Evolutionary conservation across 2,888 invertebrate species (phyloP).

Genomic region (Xestia rhomboidea): DNA sequence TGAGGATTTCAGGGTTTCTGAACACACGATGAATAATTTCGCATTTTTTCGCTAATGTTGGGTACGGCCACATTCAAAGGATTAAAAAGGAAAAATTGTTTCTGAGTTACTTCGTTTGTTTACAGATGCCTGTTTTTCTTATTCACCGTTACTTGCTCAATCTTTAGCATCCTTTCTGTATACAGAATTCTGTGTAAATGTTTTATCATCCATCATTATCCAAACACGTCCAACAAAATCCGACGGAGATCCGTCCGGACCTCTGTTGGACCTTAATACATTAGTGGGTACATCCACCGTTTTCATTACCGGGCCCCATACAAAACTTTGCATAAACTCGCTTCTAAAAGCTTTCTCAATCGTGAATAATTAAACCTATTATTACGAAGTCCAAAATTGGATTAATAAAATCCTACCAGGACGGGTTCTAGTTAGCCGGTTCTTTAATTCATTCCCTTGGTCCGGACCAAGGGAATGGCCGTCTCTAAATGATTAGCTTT

Average conservation of each 20-base stretch:
- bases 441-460: constrained; percentile 70
- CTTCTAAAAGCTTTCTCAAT: constrained; percentile 83
- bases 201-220: constrained; percentile 72
- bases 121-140: constrained; percentile 7
- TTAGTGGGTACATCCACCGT: constrained; percentile 70
- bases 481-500: constrained; percentile 60
- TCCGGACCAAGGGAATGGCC: too few relatives aligned
- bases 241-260: constrained; percentile 61
- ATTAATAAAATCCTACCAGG: constrained; percentile 80
- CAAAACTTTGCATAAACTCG: constrained; percentile 81
- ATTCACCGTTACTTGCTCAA: constrained; percentile 39
- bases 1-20: constrained; percentile 14
- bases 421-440: constrained; percentile 68
- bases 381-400: constrained; percentile 82
- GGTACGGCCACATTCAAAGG: constrained; percentile 12
- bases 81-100: constrained; percentile 4
- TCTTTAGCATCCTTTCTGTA: constrained; percentile 32
- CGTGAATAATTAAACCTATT: constrained; percentile 87
- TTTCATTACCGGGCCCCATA: constrained; percentile 80
- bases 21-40: constrained; percentile 16
- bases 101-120: constrained; percentile 17
- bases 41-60: constrained; percentile 9
- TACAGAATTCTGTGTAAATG: constrained; percentile 49
- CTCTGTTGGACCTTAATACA: constrained; percentile 69
- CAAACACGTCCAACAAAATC: constrained; percentile 70